Conservation (phyloP, 2,888 invertebrate species). For the Brenthis hecate region DNA sequence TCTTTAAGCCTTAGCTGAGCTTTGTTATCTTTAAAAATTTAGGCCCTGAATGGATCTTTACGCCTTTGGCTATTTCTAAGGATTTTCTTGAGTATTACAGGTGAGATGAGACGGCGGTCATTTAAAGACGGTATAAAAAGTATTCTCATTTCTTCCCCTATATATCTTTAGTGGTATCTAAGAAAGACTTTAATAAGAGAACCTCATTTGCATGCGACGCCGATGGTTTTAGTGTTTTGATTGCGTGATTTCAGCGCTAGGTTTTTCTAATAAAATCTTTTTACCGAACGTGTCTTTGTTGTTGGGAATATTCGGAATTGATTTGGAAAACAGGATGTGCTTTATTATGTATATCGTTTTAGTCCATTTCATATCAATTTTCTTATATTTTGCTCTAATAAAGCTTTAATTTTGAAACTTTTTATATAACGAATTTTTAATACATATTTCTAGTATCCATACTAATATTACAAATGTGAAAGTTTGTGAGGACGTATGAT, state of each 20-base stretch:
- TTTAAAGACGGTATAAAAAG: slow-evolving; percentile 39
- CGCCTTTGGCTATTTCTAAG: slow-evolving; percentile 40
- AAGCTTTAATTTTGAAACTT: too few species aligned
- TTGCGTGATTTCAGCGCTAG: slow-evolving; percentile 28
- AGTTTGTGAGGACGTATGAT: too few species aligned
- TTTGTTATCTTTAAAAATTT: slow-evolving; percentile 53
- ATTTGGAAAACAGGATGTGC: not conserved
- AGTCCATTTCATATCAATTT: too few species aligned
- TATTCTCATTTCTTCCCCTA: slow-evolving; percentile 38
- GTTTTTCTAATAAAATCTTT: slow-evolving; percentile 28
- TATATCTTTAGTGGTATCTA: slow-evolving; percentile 39
- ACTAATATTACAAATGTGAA: too few species aligned
- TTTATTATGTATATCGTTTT: too few species aligned
- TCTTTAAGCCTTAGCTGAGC: slow-evolving; percentile 53
- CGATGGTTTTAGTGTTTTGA: slow-evolving; percentile 35
- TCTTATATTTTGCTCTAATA: too few species aligned
- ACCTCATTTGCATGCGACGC: slow-evolving; percentile 41
- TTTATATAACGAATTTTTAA: too few species aligned
- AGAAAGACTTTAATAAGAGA: slow-evolving; percentile 43
- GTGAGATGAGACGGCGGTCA: slow-evolving; percentile 38
- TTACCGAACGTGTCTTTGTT: slow-evolving; percentile 16
- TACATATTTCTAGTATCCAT: too few species aligned
- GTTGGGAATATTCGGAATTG: not conserved
- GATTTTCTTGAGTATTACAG: slow-evolving; percentile 38
- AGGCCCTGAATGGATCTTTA: slow-evolving; percentile 45